Evolutionary conservation across 2,113 vertebrate species (phyloP).

Genomic region (Furnarius figulus): DNA sequence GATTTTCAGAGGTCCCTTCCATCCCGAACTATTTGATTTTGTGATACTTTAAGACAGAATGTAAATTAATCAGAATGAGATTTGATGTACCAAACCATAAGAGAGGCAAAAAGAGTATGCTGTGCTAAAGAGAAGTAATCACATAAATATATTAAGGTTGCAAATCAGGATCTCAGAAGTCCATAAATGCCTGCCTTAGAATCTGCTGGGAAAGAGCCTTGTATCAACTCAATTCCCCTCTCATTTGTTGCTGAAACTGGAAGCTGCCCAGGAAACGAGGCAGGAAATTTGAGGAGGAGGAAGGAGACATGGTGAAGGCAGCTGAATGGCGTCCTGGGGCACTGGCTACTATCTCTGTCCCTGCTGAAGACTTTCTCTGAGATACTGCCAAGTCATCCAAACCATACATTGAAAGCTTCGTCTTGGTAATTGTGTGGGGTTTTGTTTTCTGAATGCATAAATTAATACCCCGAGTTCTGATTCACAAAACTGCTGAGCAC

Average conservation of each 20-base stretch:
- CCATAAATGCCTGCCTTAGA: background rate
- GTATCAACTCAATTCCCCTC: background rate
- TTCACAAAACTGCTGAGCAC: slow-evolving; percentile 37
- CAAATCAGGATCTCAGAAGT: background rate
- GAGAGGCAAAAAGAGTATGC: background rate
- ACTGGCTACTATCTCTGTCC: slow-evolving; percentile 9
- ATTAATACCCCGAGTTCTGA: slow-evolving; percentile 31
- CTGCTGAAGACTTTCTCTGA: slow-evolving; percentile 23
- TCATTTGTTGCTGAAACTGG: slow-evolving; percentile 10
- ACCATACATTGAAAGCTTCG: background rate
- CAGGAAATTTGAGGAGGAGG: slow-evolving; percentile 31
- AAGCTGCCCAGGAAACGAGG: background rate
- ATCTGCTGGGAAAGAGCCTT: background rate
- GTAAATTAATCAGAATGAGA: background rate
- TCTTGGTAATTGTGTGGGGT: background rate
- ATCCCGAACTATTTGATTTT: background rate
- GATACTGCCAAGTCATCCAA: slow-evolving; percentile 48
- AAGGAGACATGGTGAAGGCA: slow-evolving; percentile 34
- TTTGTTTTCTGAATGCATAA: slow-evolving; percentile 42
- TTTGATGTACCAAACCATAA: background rate
- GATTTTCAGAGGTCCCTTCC: background rate
- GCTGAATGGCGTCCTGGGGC: slow-evolving; percentile 57
- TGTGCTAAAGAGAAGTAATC: background rate
- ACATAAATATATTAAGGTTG: background rate
- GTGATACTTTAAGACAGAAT: background rate